Conservation (phyloP, 2,113 vertebrate genomes). For the Phyllopteryx taeniolatus region DNA sequence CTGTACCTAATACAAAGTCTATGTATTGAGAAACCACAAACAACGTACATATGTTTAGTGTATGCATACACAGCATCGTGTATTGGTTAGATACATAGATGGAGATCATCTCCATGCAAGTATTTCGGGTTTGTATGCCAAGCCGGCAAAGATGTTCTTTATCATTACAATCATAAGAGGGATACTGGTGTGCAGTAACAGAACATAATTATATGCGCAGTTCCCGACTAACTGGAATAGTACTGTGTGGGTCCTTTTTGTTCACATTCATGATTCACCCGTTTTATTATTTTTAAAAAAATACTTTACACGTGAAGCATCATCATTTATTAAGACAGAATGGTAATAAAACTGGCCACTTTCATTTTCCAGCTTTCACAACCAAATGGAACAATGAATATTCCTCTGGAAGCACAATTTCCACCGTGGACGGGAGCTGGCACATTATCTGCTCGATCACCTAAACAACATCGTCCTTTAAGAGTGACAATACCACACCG, state of each 20-base stretch:
- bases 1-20: no score
- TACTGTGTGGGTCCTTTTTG: no score
- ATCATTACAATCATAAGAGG: no score
- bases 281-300: neutral
- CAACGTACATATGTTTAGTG: no score
- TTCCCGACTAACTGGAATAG: neutral
- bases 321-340: conserved; percentile 12
- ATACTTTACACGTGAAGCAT: conserved; percentile 1
- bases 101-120: no score
- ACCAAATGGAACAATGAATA: conserved; percentile 9
- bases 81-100: no score
- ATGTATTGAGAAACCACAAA: no score
- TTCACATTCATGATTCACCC: neutral
- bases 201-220: neutral
- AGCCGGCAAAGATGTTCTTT: neutral
- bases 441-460: neutral
- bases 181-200: neutral
- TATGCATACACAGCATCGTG: neutral
- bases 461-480: conserved; percentile 1
- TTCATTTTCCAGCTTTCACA: conserved; percentile 20
- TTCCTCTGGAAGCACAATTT: conserved; percentile 1
- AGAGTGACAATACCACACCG: conserved; percentile 2
- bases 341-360: conserved; percentile 3
- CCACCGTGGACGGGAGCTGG: neutral
- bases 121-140: neutral